A percentile compares a stretch with the other conserved stretches of the same genome.
phyloP scores from a whole-genome alignment of 2,113 vertebrate genomes.

The Dasyurus viverrinus region DNA sequence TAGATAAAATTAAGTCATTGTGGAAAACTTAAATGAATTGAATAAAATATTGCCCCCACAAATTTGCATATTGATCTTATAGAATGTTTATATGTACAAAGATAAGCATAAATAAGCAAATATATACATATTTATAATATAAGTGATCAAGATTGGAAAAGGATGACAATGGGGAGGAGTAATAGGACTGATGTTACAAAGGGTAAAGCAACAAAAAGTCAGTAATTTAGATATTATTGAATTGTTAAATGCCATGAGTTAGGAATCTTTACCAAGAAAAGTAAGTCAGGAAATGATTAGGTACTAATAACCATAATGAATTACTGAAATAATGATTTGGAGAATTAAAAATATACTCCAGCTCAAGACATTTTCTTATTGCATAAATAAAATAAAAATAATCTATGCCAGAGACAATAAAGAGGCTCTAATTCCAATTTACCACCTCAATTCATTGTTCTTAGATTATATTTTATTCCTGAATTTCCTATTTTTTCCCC shows the following conservation, averaged over 20 bases:
- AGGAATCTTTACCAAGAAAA: background rate
- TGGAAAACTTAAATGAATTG: background rate
- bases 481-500: background rate
- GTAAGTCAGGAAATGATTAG: background rate
- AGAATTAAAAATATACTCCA: background rate
- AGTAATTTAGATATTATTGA: background rate
- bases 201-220: background rate
- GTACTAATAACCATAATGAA: background rate
- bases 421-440: background rate
- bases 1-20: background rate
- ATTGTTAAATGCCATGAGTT: background rate
- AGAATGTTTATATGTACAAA: background rate
- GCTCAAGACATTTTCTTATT: constrained; percentile 13
- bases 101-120: background rate
- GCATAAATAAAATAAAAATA: background rate
- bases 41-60: background rate
- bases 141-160: background rate
- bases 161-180: background rate
- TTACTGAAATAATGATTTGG: background rate
- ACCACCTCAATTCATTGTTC: background rate
- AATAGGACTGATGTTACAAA: background rate
- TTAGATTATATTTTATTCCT: too few relatives aligned
- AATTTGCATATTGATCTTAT: background rate
- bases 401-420: background rate
- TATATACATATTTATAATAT: background rate